Evolutionary conservation across 2,888 invertebrate genomes (phyloP).

Genomic region (Cheilosia variabilis): DNA sequence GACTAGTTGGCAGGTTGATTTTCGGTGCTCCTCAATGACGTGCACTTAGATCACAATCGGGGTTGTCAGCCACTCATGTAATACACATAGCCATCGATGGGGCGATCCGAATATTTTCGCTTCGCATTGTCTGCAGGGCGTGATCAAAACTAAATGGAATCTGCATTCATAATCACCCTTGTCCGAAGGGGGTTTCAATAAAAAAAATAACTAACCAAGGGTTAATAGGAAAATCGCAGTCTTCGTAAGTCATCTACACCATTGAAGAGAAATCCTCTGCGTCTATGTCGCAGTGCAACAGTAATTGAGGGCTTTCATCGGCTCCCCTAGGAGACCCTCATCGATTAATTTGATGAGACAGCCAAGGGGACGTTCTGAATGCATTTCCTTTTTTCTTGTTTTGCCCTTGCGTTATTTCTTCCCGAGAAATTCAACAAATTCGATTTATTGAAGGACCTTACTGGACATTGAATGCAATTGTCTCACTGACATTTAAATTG

Average conservation of each 20-base stretch:
- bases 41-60: no score
- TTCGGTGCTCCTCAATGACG: no score
- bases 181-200: constrained; percentile 16
- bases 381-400: constrained; percentile 4
- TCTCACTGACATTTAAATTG: not conserved
- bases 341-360: constrained; percentile 66
- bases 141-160: constrained; percentile 6
- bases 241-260: constrained; percentile 52
- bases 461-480: not conserved
- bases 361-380: constrained; percentile 29
- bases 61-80: no score
- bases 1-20: no score
- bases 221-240: constrained; percentile 51
- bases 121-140: no score
- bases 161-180: constrained; percentile 62
- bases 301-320: constrained; percentile 71
- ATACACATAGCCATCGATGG: no score
- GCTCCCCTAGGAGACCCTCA: constrained; percentile 54
- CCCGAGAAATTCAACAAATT: not conserved
- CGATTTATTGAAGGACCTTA: not conserved
- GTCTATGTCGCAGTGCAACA: constrained; percentile 45
- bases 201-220: constrained; percentile 13
- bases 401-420: not conserved
- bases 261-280: constrained; percentile 30
- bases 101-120: no score